A percentile compares a stretch with the other conserved stretches of the same genome.
phyloP scores from a whole-genome alignment of 1,140 invertebrate species.

The Batillaria attramentaria region DNA sequence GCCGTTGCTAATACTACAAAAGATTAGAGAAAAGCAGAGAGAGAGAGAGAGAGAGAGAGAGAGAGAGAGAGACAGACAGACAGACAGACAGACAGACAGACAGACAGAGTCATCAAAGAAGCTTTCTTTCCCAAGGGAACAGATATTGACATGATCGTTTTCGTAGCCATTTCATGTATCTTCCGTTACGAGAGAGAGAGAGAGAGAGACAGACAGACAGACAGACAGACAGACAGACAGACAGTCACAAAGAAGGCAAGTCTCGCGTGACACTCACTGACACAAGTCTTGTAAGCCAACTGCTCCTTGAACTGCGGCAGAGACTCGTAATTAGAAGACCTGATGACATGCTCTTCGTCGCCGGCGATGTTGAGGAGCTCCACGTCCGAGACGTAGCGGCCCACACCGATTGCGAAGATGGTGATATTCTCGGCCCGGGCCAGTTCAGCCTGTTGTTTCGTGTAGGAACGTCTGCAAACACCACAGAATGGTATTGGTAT shows the following conservation, averaged over 20 bases:
- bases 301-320: slow-evolving; percentile 8
- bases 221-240: not conserved
- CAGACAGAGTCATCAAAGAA: not conserved
- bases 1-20: too few relatives aligned
- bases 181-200: too few relatives aligned
- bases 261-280: not conserved
- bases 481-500: too few relatives aligned
- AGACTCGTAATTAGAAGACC: slow-evolving; percentile 7
- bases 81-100: not conserved
- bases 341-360: not conserved
- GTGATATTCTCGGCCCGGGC: slow-evolving; percentile 26
- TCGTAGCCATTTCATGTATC: too few relatives aligned
- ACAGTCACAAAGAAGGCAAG: not conserved
- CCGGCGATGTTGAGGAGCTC: slow-evolving; percentile 40
- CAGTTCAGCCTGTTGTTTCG: slow-evolving; percentile 5
- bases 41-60: too few relatives aligned
- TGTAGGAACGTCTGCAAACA: slow-evolving; percentile 12
- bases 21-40: too few relatives aligned
- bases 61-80: too few relatives aligned
- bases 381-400: not conserved
- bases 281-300: slow-evolving; percentile 14
- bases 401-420: slow-evolving; percentile 39
- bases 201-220: not conserved
- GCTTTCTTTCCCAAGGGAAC: too few relatives aligned
- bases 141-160: too few relatives aligned